Base-by-base conservation (phyloP, 2,113 vertebrate species). In the Sarotherodon lohbergeri region DNA sequence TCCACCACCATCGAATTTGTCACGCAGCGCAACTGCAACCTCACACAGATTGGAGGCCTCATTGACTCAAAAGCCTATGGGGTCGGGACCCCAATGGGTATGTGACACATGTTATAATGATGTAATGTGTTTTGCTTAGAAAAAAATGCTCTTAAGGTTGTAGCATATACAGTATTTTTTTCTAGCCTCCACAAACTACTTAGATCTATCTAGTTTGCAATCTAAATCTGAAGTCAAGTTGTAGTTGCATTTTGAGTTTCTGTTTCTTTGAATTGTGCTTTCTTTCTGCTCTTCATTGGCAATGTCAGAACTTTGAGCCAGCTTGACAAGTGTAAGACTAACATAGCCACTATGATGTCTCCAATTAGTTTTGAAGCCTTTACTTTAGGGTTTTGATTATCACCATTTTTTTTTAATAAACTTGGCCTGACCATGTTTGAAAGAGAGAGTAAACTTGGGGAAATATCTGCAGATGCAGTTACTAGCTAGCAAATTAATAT, bases 61-160 rank as follows among this genome's bases (percentile, higher is more conserved):
- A 99, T 99, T 92, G 98, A 99, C 95, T 99, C 98, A 89, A 98
- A 98, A 95, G 98, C 98, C 88, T 99, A 99, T 1, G 98, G 98
- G 0, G 98, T 99, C 12, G 98, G 98, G 90, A 99, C 98, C 63
- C 98, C 98, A 41, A 99, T 99, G 97, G 98, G 98, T 99, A 98
- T 43, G 98, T 97, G 34, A 66, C 19, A 7, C 61, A 84, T 17
- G 4, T 3, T 68, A 14, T n/a, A 66, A 6, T 80, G 39, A 61
- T 68, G 43, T 36, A 57, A 3, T 13, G 19, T 7, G 12, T 39
- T 36, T 55, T 55, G 73, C 19, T 68, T n/a, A 39, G 19, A 13
- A 68, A 68, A 7, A 68, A 68, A 68, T 68, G 34, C 71, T 76
- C 71, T 50, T 76, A 76, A 32, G 16, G 24, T 11, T 50, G 71